Conservation (phyloP, 1,140 invertebrate species). For the Pseudachorutes palmiensis region DNA sequence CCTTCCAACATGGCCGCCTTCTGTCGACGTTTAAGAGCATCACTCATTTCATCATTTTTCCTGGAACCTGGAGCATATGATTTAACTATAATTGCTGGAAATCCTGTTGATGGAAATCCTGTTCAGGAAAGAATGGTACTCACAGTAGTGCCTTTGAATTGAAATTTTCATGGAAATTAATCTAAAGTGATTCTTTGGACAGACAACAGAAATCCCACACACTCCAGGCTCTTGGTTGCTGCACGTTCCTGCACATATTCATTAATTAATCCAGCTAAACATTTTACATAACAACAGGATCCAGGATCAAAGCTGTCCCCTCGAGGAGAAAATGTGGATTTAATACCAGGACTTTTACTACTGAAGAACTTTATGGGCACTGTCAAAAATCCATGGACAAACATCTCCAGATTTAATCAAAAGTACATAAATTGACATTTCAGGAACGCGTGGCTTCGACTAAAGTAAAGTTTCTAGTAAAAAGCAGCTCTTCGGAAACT, state of each 20-base stretch:
- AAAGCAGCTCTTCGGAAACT: neutral
- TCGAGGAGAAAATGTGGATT: neutral
- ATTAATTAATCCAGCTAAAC: neutral
- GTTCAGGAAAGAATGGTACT: neutral
- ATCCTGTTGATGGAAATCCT: neutral
- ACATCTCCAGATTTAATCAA: neutral
- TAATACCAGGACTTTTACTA: neutral
- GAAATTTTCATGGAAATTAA: too few relatives aligned
- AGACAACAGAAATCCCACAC: neutral
- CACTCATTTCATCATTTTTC: neutral
- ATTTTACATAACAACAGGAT: neutral
- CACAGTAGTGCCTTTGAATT: neutral
- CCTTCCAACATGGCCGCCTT: neutral
- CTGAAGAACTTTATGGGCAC: neutral
- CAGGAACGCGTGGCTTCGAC: too few relatives aligned
- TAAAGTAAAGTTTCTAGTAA: neutral
- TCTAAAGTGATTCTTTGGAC: too few relatives aligned
- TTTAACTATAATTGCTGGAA: neutral
- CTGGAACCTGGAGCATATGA: neutral
- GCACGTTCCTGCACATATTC: neutral
- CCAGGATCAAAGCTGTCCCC: neutral
- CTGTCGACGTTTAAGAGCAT: neutral
- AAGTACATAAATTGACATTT: too few relatives aligned
- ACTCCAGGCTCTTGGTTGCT: neutral
- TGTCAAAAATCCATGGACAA: too few relatives aligned